Conservation (phyloP, 1,140 invertebrate genomes). For the Drosophila prosaltans region DNA sequence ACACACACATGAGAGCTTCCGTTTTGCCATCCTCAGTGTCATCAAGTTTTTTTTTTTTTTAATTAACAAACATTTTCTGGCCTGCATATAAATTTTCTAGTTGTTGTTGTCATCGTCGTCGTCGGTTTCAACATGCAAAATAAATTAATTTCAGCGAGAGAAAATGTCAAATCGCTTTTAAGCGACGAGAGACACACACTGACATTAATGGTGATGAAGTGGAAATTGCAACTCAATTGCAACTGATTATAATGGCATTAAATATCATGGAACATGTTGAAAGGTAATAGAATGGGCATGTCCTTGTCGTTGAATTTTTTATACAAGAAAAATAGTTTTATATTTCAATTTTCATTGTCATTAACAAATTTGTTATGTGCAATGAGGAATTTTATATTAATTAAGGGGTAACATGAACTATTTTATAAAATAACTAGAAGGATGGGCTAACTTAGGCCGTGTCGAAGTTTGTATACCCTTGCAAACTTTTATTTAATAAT, state of each 20-base stretch:
- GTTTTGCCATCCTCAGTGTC: constrained; percentile 17
- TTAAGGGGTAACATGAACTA: no score
- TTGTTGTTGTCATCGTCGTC: neutral
- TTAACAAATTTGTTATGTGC: no score
- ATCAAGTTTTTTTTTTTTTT: constrained; percentile 44
- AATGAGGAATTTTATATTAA: no score
- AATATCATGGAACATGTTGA: neutral
- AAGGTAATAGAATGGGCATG: neutral
- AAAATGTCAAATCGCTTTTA: neutral
- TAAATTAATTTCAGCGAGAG: constrained; percentile 7
- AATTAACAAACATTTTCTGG: constrained; percentile 44
- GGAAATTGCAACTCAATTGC: neutral
- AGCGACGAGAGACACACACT: neutral
- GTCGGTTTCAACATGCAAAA: neutral
- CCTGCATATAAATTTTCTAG: constrained; percentile 20
- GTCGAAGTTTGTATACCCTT: no score
- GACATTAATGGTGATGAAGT: constrained; percentile 10
- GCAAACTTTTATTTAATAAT: no score
- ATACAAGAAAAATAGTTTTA: no score
- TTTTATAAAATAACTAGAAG: no score
- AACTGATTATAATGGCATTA: constrained; percentile 4
- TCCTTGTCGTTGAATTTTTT: no score
- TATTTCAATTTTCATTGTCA: no score
- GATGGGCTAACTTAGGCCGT: no score
- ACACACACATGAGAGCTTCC: constrained; percentile 25